Evolutionary conservation across 2,113 vertebrate genomes (phyloP), one percentile per base, ranked within the genome.

Genomic region (Edolisoma coerulescens): DNA sequence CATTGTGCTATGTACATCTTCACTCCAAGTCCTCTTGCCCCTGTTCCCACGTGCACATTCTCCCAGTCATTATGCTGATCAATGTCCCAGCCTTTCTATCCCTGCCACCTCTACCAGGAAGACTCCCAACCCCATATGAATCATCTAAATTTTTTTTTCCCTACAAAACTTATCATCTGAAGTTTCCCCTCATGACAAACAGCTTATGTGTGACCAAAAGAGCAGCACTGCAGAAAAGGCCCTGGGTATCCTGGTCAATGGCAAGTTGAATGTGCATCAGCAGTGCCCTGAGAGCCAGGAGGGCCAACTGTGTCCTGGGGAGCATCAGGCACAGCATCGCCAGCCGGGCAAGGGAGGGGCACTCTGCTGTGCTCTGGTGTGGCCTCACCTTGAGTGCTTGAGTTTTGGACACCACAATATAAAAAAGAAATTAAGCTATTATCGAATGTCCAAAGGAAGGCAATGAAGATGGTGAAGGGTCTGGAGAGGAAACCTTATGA

Each of bases 301-400:
- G 52, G 16, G 45, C 19, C 45, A 83, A 2, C 7, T 0, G 0
- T 14, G 7, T 24, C 44, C 4, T 14, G 52, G 9, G 6, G 15
- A 6, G 11, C 16, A 35, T 26, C 32, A 59, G 26, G 37, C 21
- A 37, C 61, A 59, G 37, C 7, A 35, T 50, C 11, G 1, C 35
- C 32, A 32, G 6, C 1, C 6, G 3, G 41, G 13, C 16, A 76
- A 67, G 21, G 44, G 5, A 59, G 52, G 21, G 21, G 10, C 13
- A 4, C 30, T 57, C 71, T 57, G 44, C 1, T 1, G 56, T 54
- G 41, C 9, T 3, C 26, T 67, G 21, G 6, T 10, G 44, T 14
- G 7, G 17, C 61, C 53, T 35, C 32, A 42, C 32, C 26, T 50
- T 6, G 26, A 12, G 20, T 32, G 16, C 17, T 50, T 7, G 26